Conservation (phyloP, 2,888 invertebrate genomes). For the Actias luna region DNA sequence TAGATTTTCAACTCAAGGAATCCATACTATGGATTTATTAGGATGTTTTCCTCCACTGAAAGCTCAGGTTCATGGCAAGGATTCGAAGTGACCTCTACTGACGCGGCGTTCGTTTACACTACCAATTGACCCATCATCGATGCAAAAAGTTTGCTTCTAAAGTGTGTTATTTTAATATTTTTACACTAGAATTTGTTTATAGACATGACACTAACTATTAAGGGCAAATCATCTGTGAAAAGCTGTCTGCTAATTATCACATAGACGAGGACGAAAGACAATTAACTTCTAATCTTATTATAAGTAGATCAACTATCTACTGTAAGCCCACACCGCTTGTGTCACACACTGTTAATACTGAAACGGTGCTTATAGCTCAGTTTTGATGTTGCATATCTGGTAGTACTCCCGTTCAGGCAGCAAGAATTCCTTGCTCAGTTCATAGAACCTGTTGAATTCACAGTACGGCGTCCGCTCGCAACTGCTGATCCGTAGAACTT, state of each 20-base stretch:
- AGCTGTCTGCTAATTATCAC: too few species aligned
- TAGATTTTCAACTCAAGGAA: too few species aligned
- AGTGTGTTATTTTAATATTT: too few species aligned
- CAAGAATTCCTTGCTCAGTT: conserved; percentile 45
- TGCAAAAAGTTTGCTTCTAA: too few species aligned
- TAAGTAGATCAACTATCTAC: background rate
- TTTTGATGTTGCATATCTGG: conserved; percentile 51
- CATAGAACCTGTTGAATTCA: conserved; percentile 49
- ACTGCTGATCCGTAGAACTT: conserved; percentile 45
- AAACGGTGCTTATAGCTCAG: conserved; percentile 30
- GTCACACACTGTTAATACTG: background rate
- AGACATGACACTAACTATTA: background rate
- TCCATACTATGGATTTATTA: too few species aligned
- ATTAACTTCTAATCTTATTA: background rate
- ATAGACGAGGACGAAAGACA: background rate
- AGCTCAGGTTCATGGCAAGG: too few species aligned
- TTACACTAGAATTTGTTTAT: too few species aligned
- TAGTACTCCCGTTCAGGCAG: conserved; percentile 60
- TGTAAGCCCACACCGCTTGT: background rate
- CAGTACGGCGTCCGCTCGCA: conserved; percentile 51
- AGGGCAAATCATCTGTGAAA: too few species aligned
- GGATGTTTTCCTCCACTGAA: too few species aligned
- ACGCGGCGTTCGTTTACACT: too few species aligned
- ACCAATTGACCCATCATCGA: too few species aligned
- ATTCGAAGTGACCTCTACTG: too few species aligned